These are phyloP conservation scores for Dufourea novaeangliae DNA, from an alignment of 1,140 invertebrate species.

Conservation along the genomic window DNA sequence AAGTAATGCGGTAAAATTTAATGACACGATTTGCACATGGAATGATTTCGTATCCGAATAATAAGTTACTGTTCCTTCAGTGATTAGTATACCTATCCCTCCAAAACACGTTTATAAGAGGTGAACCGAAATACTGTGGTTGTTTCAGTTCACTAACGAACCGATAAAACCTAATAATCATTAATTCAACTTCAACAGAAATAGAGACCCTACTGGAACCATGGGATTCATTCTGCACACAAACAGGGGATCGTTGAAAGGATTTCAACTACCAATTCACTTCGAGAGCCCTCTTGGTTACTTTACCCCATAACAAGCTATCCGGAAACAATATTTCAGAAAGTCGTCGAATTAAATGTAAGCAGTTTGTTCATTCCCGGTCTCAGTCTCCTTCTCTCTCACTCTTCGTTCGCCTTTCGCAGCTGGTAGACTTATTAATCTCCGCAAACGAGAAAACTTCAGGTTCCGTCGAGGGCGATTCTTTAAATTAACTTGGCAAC, in stretches of 20 bases:
- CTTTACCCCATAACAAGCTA: neutral
- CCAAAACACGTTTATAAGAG: too few species aligned
- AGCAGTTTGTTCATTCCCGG: neutral
- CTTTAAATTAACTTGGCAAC: slow-evolving; percentile 24
- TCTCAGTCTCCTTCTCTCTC: neutral
- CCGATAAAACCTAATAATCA: too few species aligned
- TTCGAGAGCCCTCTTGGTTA: neutral
- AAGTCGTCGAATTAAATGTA: slow-evolving; percentile 11
- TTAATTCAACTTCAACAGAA: too few species aligned
- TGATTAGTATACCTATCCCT: too few species aligned
- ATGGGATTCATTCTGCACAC: too few species aligned
- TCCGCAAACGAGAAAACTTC: slow-evolving; percentile 27
- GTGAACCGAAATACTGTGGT: too few species aligned
- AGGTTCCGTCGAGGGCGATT: neutral
- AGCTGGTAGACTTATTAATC: slow-evolving; percentile 31
- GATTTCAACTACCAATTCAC: neutral
- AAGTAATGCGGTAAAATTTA: too few species aligned
- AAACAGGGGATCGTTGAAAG: neutral
- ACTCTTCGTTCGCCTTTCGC: neutral
- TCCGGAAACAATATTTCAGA: neutral
- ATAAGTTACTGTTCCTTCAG: too few species aligned
- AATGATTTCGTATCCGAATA: too few species aligned
- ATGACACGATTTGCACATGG: too few species aligned
- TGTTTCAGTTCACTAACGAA: too few species aligned
- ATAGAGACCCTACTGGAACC: too few species aligned